phyloP scores from a whole-genome alignment of 2,888 invertebrate species.

The Torymus auratus region DNA sequence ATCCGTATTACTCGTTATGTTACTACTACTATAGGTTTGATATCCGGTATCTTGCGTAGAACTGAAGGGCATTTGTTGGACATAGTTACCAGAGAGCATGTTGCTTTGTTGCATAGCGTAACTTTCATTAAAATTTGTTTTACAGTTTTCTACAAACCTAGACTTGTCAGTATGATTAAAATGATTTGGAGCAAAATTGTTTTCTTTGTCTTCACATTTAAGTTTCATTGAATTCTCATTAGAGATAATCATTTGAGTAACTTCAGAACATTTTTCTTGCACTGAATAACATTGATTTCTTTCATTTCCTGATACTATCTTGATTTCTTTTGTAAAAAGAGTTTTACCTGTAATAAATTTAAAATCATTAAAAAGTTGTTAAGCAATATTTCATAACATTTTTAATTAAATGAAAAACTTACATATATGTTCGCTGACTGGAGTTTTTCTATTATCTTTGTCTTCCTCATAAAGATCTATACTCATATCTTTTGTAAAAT shows the following conservation, averaged over 20 bases:
- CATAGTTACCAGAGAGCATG: constrained; percentile 64
- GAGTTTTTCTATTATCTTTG: constrained; percentile 19
- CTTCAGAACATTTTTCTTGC: constrained; percentile 40
- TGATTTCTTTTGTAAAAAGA: constrained; percentile 38
- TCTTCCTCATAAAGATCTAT: constrained; percentile 62
- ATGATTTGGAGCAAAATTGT: constrained; percentile 38
- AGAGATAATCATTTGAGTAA: constrained; percentile 61
- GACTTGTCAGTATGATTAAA: constrained; percentile 52
- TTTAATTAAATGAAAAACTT: constrained; percentile 18
- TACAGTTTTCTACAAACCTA: constrained; percentile 58
- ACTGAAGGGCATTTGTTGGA: constrained; percentile 66
- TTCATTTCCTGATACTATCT: constrained; percentile 8
- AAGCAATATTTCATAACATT: not conserved
- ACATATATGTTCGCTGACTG: constrained; percentile 33
- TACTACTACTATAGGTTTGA: constrained; percentile 71
- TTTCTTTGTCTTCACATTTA: constrained; percentile 56
- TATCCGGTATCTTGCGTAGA: constrained; percentile 72
- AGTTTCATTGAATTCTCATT: constrained; percentile 57
- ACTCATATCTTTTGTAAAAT: constrained; percentile 71
- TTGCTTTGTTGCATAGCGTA: constrained; percentile 64
- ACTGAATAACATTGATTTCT: constrained; percentile 12
- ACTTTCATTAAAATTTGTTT: constrained; percentile 64
- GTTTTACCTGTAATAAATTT: constrained; percentile 51
- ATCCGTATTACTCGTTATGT: constrained; percentile 63
- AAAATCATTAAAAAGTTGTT: constrained; percentile 8